These are phyloP conservation scores for Blastomussa wellsi DNA, from an alignment of 92 coral and sea anemone genomes.

Conservation along the genomic window DNA sequence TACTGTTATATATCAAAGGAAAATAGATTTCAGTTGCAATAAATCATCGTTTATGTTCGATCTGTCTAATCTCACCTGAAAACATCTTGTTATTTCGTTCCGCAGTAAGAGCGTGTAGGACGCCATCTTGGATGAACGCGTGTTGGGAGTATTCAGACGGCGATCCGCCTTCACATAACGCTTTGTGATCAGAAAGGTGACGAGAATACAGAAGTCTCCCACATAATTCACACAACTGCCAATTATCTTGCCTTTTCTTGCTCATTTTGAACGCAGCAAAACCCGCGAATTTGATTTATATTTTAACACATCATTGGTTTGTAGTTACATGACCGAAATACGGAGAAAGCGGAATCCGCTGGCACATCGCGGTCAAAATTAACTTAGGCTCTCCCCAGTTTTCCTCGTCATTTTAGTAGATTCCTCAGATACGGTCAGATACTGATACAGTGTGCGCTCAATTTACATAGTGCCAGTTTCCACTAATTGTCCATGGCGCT, in stretches of 20 bases:
- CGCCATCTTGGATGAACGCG: conserved; percentile 67
- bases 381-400: neutral
- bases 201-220: conserved; percentile 51
- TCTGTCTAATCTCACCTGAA: conserved; percentile 27
- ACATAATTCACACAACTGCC: conserved; percentile 77
- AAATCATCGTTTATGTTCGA: neutral
- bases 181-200: conserved; percentile 56
- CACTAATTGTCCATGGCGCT: too few relatives aligned
- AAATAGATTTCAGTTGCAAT: neutral
- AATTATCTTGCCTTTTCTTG: conserved; percentile 62
- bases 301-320: neutral
- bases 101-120: conserved; percentile 53
- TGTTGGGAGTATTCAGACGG: conserved; percentile 18
- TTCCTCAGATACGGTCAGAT: too few relatives aligned
- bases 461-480: too few relatives aligned
- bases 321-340: neutral
- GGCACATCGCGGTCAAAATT: neutral
- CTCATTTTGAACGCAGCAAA: conserved; percentile 46
- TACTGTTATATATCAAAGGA: neutral
- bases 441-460: too few relatives aligned
- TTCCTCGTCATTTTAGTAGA: neutral
- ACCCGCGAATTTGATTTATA: neutral
- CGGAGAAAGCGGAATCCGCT: neutral
- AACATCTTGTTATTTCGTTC: conserved; percentile 48
- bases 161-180: conserved; percentile 50